Evolutionary conservation across 2,888 invertebrate genomes (phyloP).

Genomic region (Harmothoe impar): DNA sequence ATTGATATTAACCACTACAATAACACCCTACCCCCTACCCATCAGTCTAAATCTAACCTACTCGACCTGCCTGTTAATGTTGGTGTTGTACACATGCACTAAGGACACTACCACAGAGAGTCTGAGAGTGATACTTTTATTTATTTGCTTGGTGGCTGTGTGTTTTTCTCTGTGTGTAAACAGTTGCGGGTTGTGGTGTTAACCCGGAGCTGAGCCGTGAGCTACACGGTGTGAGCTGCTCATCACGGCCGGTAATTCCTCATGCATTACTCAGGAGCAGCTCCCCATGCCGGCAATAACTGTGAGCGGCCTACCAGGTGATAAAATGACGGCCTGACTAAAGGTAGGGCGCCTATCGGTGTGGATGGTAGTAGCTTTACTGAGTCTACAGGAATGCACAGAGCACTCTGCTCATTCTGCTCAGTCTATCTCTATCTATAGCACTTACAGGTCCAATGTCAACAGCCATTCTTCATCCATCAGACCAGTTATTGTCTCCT

Average conservation of each 20-base stretch:
- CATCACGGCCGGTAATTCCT: neutral
- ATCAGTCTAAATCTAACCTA: too few relatives aligned
- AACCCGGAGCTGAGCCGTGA: neutral
- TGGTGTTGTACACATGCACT: too few relatives aligned
- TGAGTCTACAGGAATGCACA: too few relatives aligned
- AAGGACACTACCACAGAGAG: neutral
- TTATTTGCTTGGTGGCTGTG: neutral
- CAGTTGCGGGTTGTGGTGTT: neutral
- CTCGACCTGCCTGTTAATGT: too few relatives aligned
- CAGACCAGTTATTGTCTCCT: too few relatives aligned
- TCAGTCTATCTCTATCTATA: too few relatives aligned
- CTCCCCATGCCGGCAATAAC: neutral
- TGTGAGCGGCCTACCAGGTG: neutral
- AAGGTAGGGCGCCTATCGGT: neutral
- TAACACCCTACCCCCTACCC: too few relatives aligned
- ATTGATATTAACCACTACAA: too few relatives aligned
- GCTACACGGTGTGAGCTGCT: neutral
- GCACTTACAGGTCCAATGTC: too few relatives aligned
- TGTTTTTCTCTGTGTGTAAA: neutral
- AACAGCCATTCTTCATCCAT: too few relatives aligned
- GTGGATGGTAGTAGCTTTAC: neutral
- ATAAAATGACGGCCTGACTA: neutral
- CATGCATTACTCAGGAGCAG: constrained; percentile 12
- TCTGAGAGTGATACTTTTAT: neutral
- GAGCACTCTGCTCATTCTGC: too few relatives aligned